Evolutionary conservation across 2,888 invertebrate genomes (phyloP).

Genomic region (Villa cingulata): DNA sequence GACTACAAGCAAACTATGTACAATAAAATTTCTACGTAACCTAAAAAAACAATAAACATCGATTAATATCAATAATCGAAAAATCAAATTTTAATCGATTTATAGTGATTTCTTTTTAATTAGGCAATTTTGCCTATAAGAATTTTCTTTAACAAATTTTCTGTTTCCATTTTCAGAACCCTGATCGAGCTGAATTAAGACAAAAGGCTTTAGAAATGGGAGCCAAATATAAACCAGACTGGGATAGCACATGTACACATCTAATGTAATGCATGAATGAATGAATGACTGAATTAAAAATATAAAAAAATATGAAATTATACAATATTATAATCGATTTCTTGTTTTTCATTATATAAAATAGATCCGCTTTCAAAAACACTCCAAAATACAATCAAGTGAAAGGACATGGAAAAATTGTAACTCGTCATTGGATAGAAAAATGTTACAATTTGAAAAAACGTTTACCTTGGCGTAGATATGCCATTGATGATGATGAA

Average conservation of each 20-base stretch:
- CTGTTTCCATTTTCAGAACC: conserved; percentile 44
- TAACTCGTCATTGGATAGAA: conserved; percentile 60
- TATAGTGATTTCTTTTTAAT: no score
- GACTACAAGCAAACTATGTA: no score
- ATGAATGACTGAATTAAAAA: conserved; percentile 24
- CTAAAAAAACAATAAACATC: no score
- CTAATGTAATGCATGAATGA: no score
- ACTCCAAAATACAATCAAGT: conserved; percentile 77
- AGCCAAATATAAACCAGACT: conserved; percentile 61
- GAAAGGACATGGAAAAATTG: conserved; percentile 46
- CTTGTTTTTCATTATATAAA: no score
- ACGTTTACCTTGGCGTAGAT: conserved; percentile 33
- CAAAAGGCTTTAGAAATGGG: conserved; percentile 61
- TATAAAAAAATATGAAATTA: no score
- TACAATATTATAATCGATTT: conserved; percentile 1
- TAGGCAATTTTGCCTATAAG: no score
- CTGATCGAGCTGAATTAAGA: conserved; percentile 53
- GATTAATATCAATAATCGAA: no score
- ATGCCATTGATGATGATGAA: conserved; percentile 26
- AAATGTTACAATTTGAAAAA: conserved; percentile 47
- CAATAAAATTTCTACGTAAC: no score
- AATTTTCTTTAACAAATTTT: background rate
- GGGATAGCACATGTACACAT: conserved; percentile 66
- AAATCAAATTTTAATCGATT: no score
- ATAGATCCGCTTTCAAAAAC: conserved; percentile 75